Percentiles rank a stretch among this genome's conserved stretches.
phyloP scores from a whole-genome alignment of 2,888 invertebrate species.

The Unio pictorum region DNA sequence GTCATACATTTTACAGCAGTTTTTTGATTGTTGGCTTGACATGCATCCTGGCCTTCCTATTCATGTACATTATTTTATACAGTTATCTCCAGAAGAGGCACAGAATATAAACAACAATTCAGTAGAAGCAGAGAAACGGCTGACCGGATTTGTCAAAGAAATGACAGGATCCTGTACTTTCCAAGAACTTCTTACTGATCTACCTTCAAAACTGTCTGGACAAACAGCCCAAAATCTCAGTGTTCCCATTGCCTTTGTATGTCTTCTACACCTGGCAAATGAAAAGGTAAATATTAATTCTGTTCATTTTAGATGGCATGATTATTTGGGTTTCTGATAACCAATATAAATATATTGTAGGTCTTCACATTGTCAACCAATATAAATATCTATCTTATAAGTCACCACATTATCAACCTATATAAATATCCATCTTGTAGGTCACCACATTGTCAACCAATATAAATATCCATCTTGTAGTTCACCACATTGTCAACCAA shows the following conservation, averaged over 20 bases:
- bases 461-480: no score
- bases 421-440: no score
- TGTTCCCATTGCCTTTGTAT: slow-evolving; percentile 84
- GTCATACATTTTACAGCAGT: no score
- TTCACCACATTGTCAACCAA: no score
- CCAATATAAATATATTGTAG: no score
- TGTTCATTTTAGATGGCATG: background rate
- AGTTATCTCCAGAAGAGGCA: background rate
- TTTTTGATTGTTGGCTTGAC: no score
- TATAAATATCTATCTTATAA: no score
- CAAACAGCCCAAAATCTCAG: slow-evolving; percentile 83
- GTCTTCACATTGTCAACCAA: no score
- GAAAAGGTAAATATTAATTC: slow-evolving; percentile 75
- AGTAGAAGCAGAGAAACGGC: background rate
- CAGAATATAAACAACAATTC: background rate
- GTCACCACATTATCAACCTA: no score
- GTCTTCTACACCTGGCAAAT: slow-evolving; percentile 87
- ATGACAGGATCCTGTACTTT: slow-evolving; percentile 46
- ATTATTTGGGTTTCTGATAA: background rate
- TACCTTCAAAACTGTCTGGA: slow-evolving; percentile 63
- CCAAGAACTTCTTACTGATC: slow-evolving; percentile 53
- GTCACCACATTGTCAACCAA: no score
- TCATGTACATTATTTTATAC: background rate
- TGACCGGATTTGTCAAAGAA: slow-evolving; percentile 12
- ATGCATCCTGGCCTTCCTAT: background rate